Base-by-base conservation (phyloP, 2,888 invertebrate genomes). In the Cataglyphis rosenhaueri region DNA sequence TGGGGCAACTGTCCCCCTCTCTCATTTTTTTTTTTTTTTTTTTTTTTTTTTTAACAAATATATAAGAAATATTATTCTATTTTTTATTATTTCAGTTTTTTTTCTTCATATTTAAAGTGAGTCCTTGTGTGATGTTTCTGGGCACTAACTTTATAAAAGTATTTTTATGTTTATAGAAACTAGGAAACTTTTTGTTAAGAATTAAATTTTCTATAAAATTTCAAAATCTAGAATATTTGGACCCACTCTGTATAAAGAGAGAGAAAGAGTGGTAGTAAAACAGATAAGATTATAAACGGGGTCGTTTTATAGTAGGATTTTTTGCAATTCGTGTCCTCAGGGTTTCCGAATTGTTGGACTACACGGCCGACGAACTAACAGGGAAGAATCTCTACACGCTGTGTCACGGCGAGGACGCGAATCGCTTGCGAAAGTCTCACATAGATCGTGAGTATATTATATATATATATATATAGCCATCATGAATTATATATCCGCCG, bases 361-460 rank as follows among this genome's bases (percentile, higher is more conserved):
- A 99, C 94, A 97, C 97, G 32, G 97, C 98, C 6, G 99, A 99
- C 91, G 99, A 99, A 95, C 95, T 99, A 88, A 98, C 98, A 88
- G 98, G 98, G 89, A 98, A 98, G 95, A 98, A 98, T 95, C 96
- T 99, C 87, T 99, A 99, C 95, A 97, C 98, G 61, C 96, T 99
- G 91, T 99, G 99, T 95, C 99, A 99, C 94, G 99, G 98, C 57
- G 99, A 99, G 95, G 99, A 99, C 94, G 98, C 98, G 82, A 97
- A 97, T 95, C 98, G 97, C 95, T 96, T 99, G 93, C 96, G 98
- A 92, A 99, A 98, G 96, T 97, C 98, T 94, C 99, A 99, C 95
- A 96, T 98, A 95, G 99, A 99, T 96, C 96, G 99, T 99, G 96
- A 98, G 99, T 97, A 93, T 87, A 29, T 32, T 32, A 32, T 32